Evolutionary conservation across 2,113 vertebrate species (phyloP).

Genomic region (Cephalopterus ornatus): DNA sequence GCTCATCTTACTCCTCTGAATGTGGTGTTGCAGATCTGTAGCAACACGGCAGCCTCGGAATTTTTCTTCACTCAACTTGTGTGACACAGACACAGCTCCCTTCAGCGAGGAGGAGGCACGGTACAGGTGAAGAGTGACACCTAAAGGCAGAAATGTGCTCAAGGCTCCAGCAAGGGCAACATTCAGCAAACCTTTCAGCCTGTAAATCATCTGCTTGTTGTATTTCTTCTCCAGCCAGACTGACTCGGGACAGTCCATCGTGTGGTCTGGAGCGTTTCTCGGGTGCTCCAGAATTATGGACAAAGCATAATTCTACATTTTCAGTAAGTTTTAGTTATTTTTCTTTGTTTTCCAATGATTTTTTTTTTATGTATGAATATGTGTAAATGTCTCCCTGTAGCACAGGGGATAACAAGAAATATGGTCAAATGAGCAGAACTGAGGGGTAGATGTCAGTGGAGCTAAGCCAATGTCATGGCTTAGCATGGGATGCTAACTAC

Average conservation of each 20-base stretch:
- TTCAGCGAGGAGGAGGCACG: fast-evolving
- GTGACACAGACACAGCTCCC: neutral
- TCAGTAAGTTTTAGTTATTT: neutral
- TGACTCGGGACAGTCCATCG: neutral
- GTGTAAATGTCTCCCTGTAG: neutral
- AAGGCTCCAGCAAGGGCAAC: neutral
- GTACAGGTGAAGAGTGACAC: neutral
- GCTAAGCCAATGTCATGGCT: neutral
- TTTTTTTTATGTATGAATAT: neutral
- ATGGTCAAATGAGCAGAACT: neutral
- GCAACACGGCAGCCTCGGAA: neutral
- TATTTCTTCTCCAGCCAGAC: neutral
- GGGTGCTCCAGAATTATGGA: neutral
- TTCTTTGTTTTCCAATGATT: neutral
- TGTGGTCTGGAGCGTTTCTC: neutral
- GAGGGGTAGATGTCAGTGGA: neutral
- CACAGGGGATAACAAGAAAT: neutral
- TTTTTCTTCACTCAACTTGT: neutral
- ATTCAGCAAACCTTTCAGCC: fast-evolving
- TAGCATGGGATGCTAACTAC: too few relatives aligned
- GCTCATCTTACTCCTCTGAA: fast-evolving
- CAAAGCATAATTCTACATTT: neutral
- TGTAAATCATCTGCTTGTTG: neutral
- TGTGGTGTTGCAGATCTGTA: neutral
- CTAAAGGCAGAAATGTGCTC: constrained; percentile 17